phyloP scores from a whole-genome alignment of 2,113 vertebrate species.

The Colossoma macropomum region DNA sequence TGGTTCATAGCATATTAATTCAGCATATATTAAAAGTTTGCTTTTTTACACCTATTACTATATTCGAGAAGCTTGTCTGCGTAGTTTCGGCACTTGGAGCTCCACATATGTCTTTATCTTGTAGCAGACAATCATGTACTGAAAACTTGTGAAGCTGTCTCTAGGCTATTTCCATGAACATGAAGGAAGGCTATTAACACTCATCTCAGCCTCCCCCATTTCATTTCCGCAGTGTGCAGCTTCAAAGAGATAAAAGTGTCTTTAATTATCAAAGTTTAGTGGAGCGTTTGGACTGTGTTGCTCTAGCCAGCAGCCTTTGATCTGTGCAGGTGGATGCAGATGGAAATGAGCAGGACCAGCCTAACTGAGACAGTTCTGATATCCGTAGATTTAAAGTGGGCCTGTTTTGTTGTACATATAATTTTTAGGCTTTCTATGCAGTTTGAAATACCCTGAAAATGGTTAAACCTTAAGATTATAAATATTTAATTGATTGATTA shows the following conservation, averaged over 20 bases:
- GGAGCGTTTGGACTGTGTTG: not conserved
- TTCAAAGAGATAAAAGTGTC: conserved; percentile 40
- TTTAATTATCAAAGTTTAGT: conserved; percentile 32
- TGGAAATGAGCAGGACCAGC: not conserved
- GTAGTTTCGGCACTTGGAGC: too few species aligned
- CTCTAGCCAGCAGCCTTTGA: not conserved
- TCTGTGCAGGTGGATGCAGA: conserved; percentile 12
- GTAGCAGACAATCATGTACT: not conserved
- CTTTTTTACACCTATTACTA: too few species aligned
- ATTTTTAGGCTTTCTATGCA: not conserved
- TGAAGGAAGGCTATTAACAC: not conserved
- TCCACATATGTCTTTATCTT: not conserved
- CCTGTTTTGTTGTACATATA: not conserved
- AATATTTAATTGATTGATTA: not conserved
- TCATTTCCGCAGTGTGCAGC: conserved; percentile 23
- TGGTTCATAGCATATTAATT: too few species aligned
- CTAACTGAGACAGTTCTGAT: not conserved
- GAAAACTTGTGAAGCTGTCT: not conserved
- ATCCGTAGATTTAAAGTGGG: not conserved
- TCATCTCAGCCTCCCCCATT: not conserved
- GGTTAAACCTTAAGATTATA: not conserved
- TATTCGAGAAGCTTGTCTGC: not conserved
- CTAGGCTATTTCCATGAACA: not conserved
- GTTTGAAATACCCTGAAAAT: not conserved
- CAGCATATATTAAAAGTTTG: too few species aligned